Evolutionary conservation across 2,797 vertebrate species (phyloP).

Genomic region (Sorex maritimensis): DNA sequence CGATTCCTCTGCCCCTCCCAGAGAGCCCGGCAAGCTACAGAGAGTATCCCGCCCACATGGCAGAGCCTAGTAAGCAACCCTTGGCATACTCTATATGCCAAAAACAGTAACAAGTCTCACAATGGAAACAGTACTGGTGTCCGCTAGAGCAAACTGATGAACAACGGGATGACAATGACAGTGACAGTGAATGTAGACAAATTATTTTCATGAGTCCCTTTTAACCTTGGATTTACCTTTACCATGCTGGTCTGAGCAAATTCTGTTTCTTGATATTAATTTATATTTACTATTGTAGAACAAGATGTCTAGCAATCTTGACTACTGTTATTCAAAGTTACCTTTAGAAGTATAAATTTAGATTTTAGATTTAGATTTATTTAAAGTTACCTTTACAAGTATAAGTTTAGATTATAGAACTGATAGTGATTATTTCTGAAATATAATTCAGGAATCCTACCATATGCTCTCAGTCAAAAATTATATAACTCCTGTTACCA

Average conservation of each 20-base stretch:
- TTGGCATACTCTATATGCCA: no score
- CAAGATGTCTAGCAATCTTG: slow-evolving; percentile 36
- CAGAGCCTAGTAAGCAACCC: no score
- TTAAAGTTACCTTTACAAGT: slow-evolving; percentile 70
- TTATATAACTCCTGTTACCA: slow-evolving; percentile 90
- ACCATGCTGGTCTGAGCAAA: slow-evolving; percentile 29
- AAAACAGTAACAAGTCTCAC: no score
- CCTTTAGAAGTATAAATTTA: slow-evolving; percentile 71
- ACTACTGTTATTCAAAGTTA: slow-evolving; percentile 53
- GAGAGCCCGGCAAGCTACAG: no score
- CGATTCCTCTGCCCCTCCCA: no score
- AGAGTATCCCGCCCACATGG: no score
- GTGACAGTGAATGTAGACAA: not conserved
- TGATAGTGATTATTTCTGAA: slow-evolving; percentile 79
- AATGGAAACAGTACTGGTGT: no score
- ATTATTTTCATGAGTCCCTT: slow-evolving; percentile 54
- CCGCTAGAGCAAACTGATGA: no score
- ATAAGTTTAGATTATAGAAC: slow-evolving; percentile 75
- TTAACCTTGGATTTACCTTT: slow-evolving; percentile 60
- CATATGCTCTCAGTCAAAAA: slow-evolving; percentile 88
- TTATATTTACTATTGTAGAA: slow-evolving; percentile 73
- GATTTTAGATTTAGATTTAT: slow-evolving; percentile 41
- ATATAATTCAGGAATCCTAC: slow-evolving; percentile 85
- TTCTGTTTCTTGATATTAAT: slow-evolving; percentile 80
- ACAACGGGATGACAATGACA: no score